Conservation (phyloP, 2,113 vertebrate genomes). For the Archocentrus centrarchus region DNA sequence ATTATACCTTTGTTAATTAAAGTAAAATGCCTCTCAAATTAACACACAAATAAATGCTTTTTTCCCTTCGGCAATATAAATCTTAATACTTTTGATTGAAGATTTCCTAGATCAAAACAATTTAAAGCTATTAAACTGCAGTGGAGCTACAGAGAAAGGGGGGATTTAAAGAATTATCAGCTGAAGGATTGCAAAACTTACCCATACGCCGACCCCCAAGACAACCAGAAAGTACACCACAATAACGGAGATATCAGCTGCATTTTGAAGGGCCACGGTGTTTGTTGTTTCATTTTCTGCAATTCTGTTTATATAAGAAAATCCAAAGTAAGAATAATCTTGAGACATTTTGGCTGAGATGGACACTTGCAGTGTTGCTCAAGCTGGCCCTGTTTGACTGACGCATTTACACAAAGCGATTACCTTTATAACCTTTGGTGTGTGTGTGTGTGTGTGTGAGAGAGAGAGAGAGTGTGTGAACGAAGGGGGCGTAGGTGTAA, state of each 20-base stretch:
- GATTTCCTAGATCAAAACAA: background rate
- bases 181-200: conserved; percentile 74
- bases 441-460: background rate
- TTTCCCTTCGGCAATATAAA: too few species aligned
- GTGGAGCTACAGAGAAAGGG: conserved; percentile 33
- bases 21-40: background rate
- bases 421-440: conserved; percentile 45
- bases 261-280: conserved; percentile 81
- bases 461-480: background rate
- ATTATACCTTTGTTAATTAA: too few species aligned
- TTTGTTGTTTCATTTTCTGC: background rate
- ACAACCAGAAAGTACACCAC: conserved; percentile 93
- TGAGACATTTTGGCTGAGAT: conserved; percentile 60
- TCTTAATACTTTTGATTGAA: too few species aligned
- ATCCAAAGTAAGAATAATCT: conserved; percentile 78
- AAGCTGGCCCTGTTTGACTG: conserved; percentile 27
- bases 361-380: background rate
- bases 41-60: too few species aligned
- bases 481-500: background rate
- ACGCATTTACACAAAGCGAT: conserved; percentile 16
- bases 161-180: background rate
- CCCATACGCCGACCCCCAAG: conserved; percentile 93
- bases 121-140: background rate
- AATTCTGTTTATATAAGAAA: conserved; percentile 42
- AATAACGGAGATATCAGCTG: conserved; percentile 93